Evolutionary conservation across 2,113 vertebrate genomes (phyloP).

Genomic region (Oreochromis aureus): DNA sequence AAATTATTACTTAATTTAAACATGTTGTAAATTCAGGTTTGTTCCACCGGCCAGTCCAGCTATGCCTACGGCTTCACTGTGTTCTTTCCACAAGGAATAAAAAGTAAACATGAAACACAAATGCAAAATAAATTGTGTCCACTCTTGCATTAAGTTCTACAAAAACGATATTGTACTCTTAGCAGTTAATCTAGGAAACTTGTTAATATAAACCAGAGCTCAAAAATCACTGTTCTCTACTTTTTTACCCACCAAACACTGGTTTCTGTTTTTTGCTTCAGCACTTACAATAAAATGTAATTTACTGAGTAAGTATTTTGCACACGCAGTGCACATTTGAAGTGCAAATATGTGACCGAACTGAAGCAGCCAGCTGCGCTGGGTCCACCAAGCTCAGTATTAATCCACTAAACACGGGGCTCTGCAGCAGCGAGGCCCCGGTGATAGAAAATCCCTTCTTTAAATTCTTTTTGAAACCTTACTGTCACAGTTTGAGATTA

Average conservation of each 20-base stretch:
- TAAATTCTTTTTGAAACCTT: not conserved
- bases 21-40: not conserved
- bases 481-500: not conserved
- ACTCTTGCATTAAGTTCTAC: not conserved
- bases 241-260: not conserved
- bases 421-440: not conserved
- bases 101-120: not conserved
- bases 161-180: not conserved
- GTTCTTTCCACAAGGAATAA: not conserved
- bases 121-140: not conserved
- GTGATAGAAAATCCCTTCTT: not conserved
- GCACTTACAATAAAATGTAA: not conserved
- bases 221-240: not conserved
- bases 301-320: not conserved
- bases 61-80: not conserved
- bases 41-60: not conserved
- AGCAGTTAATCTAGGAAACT: not conserved
- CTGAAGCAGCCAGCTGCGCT: not conserved
- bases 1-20: not conserved
- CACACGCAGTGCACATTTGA: not conserved
- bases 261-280: not conserved
- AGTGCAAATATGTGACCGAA: not conserved
- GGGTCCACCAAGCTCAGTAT: not conserved
- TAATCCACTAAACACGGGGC: not conserved
- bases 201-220: not conserved